Percentiles rank a stretch among this genome's conserved stretches.
These are phyloP conservation scores for Archivesica marissinica DNA, from an alignment of 1,140 invertebrate genomes.

Conservation along the genomic window DNA sequence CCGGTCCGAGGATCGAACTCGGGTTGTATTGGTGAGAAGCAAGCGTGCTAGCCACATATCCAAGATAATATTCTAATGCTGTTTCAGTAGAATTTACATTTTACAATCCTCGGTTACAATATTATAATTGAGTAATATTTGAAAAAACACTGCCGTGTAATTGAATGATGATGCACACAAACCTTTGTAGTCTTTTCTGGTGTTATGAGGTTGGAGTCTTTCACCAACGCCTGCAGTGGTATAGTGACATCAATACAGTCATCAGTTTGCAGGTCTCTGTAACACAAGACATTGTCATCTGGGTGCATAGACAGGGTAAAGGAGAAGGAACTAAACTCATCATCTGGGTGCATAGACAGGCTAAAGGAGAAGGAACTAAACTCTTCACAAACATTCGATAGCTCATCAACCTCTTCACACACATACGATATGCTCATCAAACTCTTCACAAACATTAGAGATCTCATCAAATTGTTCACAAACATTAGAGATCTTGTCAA, in stretches of 20 bases:
- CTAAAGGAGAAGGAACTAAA: not conserved
- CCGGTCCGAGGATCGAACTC: no score
- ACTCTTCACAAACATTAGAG: no score
- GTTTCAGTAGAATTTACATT: no score
- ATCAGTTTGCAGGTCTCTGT: slow-evolving; percentile 71
- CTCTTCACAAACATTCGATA: not conserved
- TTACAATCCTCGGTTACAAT: no score
- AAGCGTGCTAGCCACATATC: no score
- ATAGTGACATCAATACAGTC: slow-evolving; percentile 94
- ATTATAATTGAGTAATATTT: no score
- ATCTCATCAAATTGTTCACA: no score
- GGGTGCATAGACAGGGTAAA: not conserved
- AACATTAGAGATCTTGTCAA: no score
- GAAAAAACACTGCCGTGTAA: no score
- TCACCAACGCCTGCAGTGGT: slow-evolving; percentile 96
- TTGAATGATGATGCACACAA: slow-evolving; percentile 65
- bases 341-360: not conserved
- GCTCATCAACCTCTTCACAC: not conserved
- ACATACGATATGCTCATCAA: no score
- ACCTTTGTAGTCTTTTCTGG: slow-evolving; percentile 94
- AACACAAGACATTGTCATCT: slow-evolving; percentile 32
- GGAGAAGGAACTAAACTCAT: not conserved
- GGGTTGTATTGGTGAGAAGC: no score
- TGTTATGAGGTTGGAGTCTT: slow-evolving; percentile 93
- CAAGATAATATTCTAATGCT: no score